These are phyloP conservation scores for Nematolebias whitei DNA, from an alignment of 2,113 vertebrate species.

Conservation along the genomic window DNA sequence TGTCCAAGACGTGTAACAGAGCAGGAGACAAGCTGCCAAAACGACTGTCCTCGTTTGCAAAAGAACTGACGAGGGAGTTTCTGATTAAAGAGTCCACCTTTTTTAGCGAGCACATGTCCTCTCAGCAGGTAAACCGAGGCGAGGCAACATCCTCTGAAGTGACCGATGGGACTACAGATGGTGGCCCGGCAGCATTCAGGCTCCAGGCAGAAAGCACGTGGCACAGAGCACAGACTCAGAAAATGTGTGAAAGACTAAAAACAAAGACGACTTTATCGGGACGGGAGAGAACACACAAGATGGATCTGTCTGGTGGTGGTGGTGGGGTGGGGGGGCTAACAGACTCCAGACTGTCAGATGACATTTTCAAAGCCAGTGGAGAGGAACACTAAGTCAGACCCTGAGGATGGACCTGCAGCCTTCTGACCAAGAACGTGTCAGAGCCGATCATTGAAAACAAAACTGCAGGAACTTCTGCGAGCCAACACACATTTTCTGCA, in stretches of 20 bases:
- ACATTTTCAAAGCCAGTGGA: constrained; percentile 55
- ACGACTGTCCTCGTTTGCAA: constrained; percentile 24
- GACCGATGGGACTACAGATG: constrained; percentile 57
- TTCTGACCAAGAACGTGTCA: constrained; percentile 16
- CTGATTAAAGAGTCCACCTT: constrained; percentile 50
- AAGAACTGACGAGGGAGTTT: constrained; percentile 27
- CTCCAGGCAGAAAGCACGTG: constrained; percentile 36
- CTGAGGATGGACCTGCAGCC: not conserved
- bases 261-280: constrained; percentile 49
- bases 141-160: constrained; percentile 43
- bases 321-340: constrained; percentile 13
- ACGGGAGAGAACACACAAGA: constrained; percentile 55
- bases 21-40: constrained; percentile 50
- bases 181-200: constrained; percentile 45
- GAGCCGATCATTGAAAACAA: constrained; percentile 6
- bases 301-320: constrained; percentile 37
- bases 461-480: not conserved
- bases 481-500: not conserved
- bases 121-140: constrained; percentile 57
- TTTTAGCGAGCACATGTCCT: constrained; percentile 59
- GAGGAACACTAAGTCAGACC: constrained; percentile 35
- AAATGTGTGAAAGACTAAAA: constrained; percentile 26
- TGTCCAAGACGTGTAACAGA: constrained; percentile 57
- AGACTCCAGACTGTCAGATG: constrained; percentile 43
- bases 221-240: constrained; percentile 22